These are phyloP conservation scores for Dipus sagitta DNA, from an alignment of 2,797 vertebrate species.

Conservation along the genomic window DNA sequence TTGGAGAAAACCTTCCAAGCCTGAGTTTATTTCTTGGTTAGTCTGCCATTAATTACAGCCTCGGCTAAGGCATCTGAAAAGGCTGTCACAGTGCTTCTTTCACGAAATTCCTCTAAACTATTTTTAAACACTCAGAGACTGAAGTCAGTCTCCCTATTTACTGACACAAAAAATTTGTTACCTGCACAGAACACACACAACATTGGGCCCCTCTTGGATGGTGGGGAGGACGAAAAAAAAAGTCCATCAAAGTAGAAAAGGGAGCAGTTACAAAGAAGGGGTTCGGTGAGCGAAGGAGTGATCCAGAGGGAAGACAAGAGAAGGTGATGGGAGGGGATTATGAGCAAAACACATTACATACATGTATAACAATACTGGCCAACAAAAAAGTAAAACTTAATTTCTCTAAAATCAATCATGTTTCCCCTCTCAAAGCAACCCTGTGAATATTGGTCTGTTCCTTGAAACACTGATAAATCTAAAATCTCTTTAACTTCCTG, in stretches of 20 bases:
- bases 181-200: no score
- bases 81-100: constrained; percentile 19
- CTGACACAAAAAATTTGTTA: background rate
- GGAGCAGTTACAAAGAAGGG: no score
- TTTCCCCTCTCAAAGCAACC: background rate
- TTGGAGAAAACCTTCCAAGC: constrained; percentile 58
- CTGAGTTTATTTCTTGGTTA: constrained; percentile 19
- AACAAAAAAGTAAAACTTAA: background rate
- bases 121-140: constrained; percentile 36
- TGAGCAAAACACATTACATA: no score
- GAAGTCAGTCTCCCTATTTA: constrained; percentile 32
- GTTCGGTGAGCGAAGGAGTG: no score
- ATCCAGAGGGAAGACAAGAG: no score
- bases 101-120: constrained; percentile 23
- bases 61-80: constrained; percentile 36
- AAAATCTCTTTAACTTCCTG: background rate
- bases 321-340: no score
- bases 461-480: background rate
- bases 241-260: no score
- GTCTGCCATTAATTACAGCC: constrained; percentile 58
- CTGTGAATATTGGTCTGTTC: background rate
- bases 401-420: background rate
- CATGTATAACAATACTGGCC: no score
- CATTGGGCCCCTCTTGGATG: no score
- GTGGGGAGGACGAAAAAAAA: no score